Evolutionary conservation across 2,797 vertebrate genomes (phyloP).

Genomic region (Urophycis tenuis): DNA sequence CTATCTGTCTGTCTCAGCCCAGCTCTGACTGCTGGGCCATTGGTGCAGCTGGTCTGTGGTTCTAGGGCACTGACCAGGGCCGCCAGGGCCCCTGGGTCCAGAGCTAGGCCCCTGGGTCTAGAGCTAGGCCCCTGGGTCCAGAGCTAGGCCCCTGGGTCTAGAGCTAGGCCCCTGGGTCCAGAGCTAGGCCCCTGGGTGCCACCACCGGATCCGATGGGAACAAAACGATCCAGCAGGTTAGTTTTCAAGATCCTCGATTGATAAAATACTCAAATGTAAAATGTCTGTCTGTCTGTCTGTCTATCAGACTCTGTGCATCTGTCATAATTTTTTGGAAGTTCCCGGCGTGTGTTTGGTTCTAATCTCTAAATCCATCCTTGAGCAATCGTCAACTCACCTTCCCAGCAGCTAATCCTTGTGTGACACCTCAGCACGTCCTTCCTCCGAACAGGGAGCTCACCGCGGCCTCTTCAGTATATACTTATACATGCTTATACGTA

Average conservation of each 20-base stretch:
- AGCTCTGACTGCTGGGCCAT: conserved; percentile 30
- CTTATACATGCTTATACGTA: no score
- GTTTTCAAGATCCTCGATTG: not conserved
- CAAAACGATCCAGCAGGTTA: conserved; percentile 74
- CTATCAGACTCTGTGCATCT: not conserved
- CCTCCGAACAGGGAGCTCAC: conserved; percentile 7
- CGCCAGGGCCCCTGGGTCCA: conserved; percentile 11
- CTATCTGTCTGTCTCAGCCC: not conserved
- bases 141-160: conserved; percentile 9
- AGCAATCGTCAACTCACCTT: conserved; percentile 70
- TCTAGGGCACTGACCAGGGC: conserved; percentile 21
- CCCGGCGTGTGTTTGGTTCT: conserved; percentile 40
- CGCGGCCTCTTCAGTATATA: not conserved
- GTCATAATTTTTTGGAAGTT: conserved; percentile 23
- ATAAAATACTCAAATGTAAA: not conserved
- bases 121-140: no score
- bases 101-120: conserved; percentile 9
- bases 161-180: conserved; percentile 15
- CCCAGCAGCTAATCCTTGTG: conserved; percentile 57
- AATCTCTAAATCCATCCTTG: conserved; percentile 69
- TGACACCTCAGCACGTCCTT: conserved; percentile 17
- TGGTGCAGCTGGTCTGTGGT: conserved; percentile 46
- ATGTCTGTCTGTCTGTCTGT: not conserved
- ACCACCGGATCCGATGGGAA: conserved; percentile 73
- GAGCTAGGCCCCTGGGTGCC: conserved; percentile 17